A percentile compares a stretch with the other conserved stretches of the same genome.
Evolutionary conservation across 1,140 invertebrate species (phyloP).

Genomic region (Papilio glaucus): DNA sequence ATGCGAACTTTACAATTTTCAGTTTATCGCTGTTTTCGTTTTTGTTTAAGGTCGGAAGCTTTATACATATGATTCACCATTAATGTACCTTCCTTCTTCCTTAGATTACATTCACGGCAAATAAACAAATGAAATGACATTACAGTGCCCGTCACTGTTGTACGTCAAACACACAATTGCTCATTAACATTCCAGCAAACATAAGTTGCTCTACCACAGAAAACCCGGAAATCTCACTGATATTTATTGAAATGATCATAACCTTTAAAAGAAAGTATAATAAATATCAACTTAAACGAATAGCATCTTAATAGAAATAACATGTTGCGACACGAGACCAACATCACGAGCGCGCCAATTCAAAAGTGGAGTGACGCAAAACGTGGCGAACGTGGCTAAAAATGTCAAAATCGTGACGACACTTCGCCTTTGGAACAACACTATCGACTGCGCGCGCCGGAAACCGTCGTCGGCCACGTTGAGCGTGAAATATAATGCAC

Average conservation of each 20-base stretch:
- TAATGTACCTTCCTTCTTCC: too few relatives aligned
- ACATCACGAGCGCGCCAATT: slow-evolving; percentile 63
- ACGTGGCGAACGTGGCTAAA: slow-evolving; percentile 55
- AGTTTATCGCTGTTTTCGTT: too few relatives aligned
- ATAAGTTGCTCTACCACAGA: too few relatives aligned
- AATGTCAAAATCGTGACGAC: slow-evolving; percentile 77
- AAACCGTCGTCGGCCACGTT: slow-evolving; percentile 55
- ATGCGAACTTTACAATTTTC: too few relatives aligned
- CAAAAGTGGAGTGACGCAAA: slow-evolving; percentile 63
- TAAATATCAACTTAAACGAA: neutral
- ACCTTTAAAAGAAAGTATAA: slow-evolving; percentile 20
- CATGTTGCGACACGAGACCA: slow-evolving; percentile 50
- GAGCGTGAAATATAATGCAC: slow-evolving; percentile 71
- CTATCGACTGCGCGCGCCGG: slow-evolving; percentile 50
- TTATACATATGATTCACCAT: too few relatives aligned
- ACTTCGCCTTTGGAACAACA: slow-evolving; percentile 57
- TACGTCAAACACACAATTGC: too few relatives aligned
- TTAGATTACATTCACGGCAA: too few relatives aligned
- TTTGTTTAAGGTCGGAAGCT: too few relatives aligned
- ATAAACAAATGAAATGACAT: too few relatives aligned
- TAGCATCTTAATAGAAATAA: slow-evolving; percentile 29
- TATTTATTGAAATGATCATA: neutral
- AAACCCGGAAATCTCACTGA: too few relatives aligned
- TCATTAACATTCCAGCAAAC: too few relatives aligned
- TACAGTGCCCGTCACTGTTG: too few relatives aligned